Conservation (phyloP, 1,140 invertebrate species). For the Myzus persicae region DNA sequence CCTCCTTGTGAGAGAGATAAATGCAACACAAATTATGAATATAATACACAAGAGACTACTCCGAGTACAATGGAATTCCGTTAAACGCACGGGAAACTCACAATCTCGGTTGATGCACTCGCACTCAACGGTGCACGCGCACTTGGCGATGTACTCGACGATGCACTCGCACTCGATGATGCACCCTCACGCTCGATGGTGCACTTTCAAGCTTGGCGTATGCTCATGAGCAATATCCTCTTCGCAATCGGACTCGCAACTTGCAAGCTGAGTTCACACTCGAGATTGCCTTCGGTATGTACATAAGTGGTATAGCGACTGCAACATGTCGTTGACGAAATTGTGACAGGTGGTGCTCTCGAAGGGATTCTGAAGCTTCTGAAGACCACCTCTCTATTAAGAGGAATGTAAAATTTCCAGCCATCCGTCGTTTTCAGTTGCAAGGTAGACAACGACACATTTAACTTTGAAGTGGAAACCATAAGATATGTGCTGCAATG, state of each 20-base stretch:
- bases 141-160: too few species aligned
- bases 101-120: background rate
- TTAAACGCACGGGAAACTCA: background rate
- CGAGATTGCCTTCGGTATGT: background rate
- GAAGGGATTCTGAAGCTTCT: background rate
- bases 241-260: background rate
- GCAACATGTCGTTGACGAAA: background rate
- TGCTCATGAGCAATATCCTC: background rate
- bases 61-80: background rate
- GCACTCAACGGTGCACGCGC: background rate
- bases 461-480: too few species aligned
- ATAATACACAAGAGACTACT: background rate
- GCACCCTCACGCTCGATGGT: background rate
- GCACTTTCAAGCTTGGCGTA: background rate
- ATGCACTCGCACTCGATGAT: background rate
- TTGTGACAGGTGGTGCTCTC: background rate
- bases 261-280: background rate
- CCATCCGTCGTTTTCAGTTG: too few species aligned
- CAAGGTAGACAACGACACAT: background rate
- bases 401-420: background rate
- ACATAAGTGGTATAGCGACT: background rate
- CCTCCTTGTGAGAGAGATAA: background rate
- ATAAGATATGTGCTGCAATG: too few species aligned
- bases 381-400: background rate
- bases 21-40: rapidly evolving